These are phyloP conservation scores for Drosophila tripunctata DNA, from an alignment of 2,888 invertebrate species.

Conservation along the genomic window DNA sequence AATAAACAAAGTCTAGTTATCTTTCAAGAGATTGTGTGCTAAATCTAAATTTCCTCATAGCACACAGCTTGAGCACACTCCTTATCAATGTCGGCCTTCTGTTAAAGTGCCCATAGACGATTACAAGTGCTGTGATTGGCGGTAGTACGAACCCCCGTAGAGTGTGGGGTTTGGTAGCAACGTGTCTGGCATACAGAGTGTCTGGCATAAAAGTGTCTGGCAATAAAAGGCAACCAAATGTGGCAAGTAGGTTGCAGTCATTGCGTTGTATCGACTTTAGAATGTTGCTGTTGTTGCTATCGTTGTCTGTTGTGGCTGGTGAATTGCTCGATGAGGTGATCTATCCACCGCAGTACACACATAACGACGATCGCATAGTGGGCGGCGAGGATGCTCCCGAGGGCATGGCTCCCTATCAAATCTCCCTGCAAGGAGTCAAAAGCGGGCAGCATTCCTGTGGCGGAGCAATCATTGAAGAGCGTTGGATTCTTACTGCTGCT, in stretches of 20 bases:
- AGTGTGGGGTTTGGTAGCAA: not conserved
- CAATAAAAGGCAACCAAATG: slow-evolving; percentile 37
- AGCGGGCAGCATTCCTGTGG: slow-evolving; percentile 81
- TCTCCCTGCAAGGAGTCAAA: slow-evolving; percentile 77
- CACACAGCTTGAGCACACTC: slow-evolving; percentile 36
- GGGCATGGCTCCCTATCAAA: slow-evolving; percentile 82
- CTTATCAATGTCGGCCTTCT: slow-evolving; percentile 31
- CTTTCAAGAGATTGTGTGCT: slow-evolving; percentile 6
- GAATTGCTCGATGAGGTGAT: slow-evolving; percentile 44
- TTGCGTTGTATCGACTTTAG: not conserved
- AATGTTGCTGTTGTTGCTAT: slow-evolving; percentile 38
- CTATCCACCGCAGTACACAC: slow-evolving; percentile 72
- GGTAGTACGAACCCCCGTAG: not conserved
- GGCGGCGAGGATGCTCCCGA: slow-evolving; percentile 79
- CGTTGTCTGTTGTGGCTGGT: not conserved
- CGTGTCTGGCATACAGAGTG: slow-evolving; percentile 27
- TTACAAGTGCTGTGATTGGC: slow-evolving; percentile 8
- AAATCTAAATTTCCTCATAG: slow-evolving; percentile 14
- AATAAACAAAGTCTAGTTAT: slow-evolving; percentile 18
- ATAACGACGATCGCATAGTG: slow-evolving; percentile 74
- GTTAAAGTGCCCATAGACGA: slow-evolving; percentile 1
- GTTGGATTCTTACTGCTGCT: slow-evolving; percentile 82
- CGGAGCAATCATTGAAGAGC: slow-evolving; percentile 80
- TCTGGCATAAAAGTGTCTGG: not conserved
- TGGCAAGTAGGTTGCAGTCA: slow-evolving; percentile 16